Conservation (phyloP, 2,113 vertebrate species). For the Equus przewalskii region DNA sequence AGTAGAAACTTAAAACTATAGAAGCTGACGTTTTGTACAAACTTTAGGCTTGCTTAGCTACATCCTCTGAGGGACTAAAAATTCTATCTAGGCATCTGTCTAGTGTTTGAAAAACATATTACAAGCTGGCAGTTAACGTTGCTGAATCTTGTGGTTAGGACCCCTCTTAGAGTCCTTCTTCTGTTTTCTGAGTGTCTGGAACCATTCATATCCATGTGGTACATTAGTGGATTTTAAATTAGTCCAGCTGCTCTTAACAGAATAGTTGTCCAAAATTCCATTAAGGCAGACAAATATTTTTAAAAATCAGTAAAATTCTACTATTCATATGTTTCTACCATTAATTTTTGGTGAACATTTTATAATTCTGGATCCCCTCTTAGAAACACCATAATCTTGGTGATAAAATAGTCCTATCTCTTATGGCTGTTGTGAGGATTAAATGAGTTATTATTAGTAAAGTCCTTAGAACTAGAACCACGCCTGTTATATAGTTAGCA, state of each 20-base stretch:
- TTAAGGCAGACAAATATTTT: not conserved
- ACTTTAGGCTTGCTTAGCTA: not conserved
- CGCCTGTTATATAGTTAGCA: not conserved
- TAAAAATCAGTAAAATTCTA: not conserved
- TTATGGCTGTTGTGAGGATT: not conserved
- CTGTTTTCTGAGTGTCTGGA: not conserved
- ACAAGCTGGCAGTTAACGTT: not conserved
- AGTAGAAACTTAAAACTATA: not conserved
- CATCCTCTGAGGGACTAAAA: not conserved
- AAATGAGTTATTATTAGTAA: not conserved
- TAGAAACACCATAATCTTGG: not conserved
- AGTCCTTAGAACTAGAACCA: not conserved
- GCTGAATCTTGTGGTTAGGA: not conserved
- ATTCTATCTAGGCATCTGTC: slow-evolving; percentile 10
- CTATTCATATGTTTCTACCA: not conserved
- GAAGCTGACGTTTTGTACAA: not conserved
- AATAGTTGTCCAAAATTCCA: slow-evolving; percentile 1
- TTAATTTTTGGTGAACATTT: not conserved
- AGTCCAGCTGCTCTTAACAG: not conserved
- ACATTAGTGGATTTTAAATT: not conserved
- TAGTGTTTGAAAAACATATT: not conserved
- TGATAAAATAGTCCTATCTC: not conserved
- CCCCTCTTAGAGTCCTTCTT: not conserved
- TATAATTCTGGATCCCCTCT: not conserved
- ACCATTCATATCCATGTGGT: not conserved